These are phyloP conservation scores for Manacus vitellinus DNA, from an alignment of 2,113 vertebrate species.

Conservation along the genomic window DNA sequence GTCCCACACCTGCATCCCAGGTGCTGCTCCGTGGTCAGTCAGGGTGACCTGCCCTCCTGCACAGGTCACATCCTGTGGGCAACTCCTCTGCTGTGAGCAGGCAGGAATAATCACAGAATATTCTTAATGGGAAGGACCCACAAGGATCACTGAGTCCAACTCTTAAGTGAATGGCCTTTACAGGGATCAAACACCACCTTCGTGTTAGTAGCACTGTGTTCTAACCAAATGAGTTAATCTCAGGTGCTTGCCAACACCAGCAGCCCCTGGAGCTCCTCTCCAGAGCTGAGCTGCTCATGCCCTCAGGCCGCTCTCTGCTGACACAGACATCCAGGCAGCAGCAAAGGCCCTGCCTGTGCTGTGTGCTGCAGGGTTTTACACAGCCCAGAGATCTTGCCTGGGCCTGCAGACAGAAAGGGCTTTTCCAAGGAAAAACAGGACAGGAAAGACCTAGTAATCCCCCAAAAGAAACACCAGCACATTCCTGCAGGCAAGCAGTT, in stretches of 20 bases:
- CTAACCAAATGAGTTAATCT: background rate
- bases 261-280: background rate
- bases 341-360: background rate
- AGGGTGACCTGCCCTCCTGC: background rate
- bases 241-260: background rate
- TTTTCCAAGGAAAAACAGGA: constrained; percentile 54
- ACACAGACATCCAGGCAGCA: background rate
- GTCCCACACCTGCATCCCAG: background rate
- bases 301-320: rapidly evolving
- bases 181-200: background rate
- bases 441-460: constrained; percentile 68
- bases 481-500: constrained; percentile 78
- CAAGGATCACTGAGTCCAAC: background rate
- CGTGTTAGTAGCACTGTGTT: background rate
- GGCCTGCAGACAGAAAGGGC: constrained; percentile 9
- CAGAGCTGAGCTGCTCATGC: background rate
- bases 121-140: background rate
- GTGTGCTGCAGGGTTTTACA: background rate
- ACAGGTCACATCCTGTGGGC: background rate
- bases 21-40: background rate
- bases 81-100: background rate
- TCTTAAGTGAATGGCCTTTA: background rate
- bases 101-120: background rate
- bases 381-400: constrained; percentile 11
- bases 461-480: constrained; percentile 69